Base-by-base conservation (phyloP, 2,797 vertebrate species). In the Enteromius paludinosus region DNA sequence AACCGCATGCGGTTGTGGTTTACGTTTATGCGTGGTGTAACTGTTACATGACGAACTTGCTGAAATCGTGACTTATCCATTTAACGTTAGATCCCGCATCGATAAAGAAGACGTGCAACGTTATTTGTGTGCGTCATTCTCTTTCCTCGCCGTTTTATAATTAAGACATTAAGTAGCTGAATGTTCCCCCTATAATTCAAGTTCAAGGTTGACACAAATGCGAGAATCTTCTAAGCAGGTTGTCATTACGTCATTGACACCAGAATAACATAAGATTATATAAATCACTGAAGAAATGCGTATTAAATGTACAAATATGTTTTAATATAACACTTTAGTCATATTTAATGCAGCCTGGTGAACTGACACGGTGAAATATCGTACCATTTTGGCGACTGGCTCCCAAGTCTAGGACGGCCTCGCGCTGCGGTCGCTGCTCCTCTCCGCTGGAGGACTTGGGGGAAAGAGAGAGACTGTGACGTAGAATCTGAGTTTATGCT, bases 381-480 rank as follows among this genome's bases (percentile, higher is more conserved):
- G 76, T 86, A 90, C 90, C 90, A 90, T 90, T 78, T 78, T 90
- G 86, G 82, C 88, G 83, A 78, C 66, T 86, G 83, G 79, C 72
- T 89, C 79, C 78, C 86, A 77, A 71, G 69, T 85, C 41, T 82
- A 71, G 84, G 84, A 73, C 70, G 86, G 86, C 86, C 84, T 84
- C 23, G 70, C 20, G 81, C 77, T 86, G 86, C 70, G 74, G 68
- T 79, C 82, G 73, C 76, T 85, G 82, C 78, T 84, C 81, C 81
- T 85, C 86, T 89, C 84, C 74, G 76, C 73, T 85, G 73, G 86
- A 87, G 85, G 83, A 85, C 88, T 83, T 78, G 76, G 62, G 81
- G 75, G 79, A 87, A 87, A 90, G 86, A 89, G 90, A 81, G 76
- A 84, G 80, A 87, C 54, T 71, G 54, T 88, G 90, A 89, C 90